Base-by-base conservation (phyloP, 92 coral and sea anemone genomes). In the Zoanthus sociatus region DNA sequence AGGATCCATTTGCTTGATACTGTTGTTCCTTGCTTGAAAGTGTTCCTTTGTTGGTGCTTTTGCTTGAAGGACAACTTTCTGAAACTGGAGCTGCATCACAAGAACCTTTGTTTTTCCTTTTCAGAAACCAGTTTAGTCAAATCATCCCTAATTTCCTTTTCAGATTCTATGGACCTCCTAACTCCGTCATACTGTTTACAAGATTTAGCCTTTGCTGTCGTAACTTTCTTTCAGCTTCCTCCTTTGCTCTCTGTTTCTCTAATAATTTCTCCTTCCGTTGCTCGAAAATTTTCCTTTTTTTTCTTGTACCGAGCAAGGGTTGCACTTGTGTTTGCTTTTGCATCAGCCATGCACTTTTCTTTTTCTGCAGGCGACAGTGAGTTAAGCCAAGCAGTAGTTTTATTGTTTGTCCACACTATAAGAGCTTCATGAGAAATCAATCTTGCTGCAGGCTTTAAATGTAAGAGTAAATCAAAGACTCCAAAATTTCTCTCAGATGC, bases 331-430 rank as follows among this genome's bases (percentile, higher is more conserved):
- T 81, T 81, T 17, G 85, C 11, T 81, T 76, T 58, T 16, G 89
- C 76, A 42, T 51, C 58, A 10, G 73, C 90, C 81, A 87, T 78
- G 55, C 76, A 63, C 85, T 70, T 78, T 68, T 87, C 86, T 70
- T 78, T 87, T 9, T 78, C 90, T 51, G 79, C 86, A 0, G 72
- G 78, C 56, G 90, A 78, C 37, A 87, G 86, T 68, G 86, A 78
- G 76, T 78, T 77, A 21, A 87, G 90, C 86, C 90, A 87, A 26
- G 86, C 78, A 47, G 78, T 51, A 17, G 90, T 87, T 68, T 87
- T 78, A 66, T 87, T 87, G 86, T 87, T 87, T 46, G 90, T 87
- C 90, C 90, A 87, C 90, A 87, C 78, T 21, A 87, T 56, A 71
- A 87, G 84, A 64, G 90, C 86, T 78, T 87, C 90, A 87, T 87